Base-by-base conservation (phyloP, 2,888 invertebrate species). In the Agonum fuliginosum region DNA sequence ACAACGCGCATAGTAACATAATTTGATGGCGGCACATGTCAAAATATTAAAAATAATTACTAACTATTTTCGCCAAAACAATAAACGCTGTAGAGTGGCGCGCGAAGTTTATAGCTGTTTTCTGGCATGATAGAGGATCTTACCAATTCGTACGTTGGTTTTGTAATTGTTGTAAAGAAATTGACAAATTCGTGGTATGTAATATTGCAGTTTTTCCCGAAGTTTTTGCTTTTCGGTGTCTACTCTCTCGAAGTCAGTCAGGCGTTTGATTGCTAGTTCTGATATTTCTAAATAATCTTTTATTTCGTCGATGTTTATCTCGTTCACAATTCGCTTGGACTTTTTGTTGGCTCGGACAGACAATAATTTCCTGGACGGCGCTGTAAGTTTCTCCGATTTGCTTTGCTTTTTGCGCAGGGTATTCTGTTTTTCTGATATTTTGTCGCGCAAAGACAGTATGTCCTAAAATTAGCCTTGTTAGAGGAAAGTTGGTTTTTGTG, bases 211-310 rank as follows among this genome's bases (percentile, higher is more conserved):
- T 67, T 48, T 67, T 8, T 75, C 67, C 0, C 34, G 30, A 4
- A 75, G 20, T 75, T 75, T 75, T 75, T 67, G 48, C 48, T 67
- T 67, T 12, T 75, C 75, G 3, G 24, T 46, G 19, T 75, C 75
- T 24, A 67, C 67, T 67, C 75, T 67, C 30, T 67, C 75, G 27
- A 67, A 75, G 46, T 75, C 75, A 67, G 30, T 67, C 19, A 75
- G 46, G 14, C 75, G 75, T 75, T 75, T 75, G 34, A 75, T 67
- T 17, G 75, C 67, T 27, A 75, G 8, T 46, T 75, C 75, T 19
- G 75, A 37, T 67, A 75, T 75, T 67, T 75, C 67, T 75, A 75
- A 51, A 67, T 75, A 75, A 34, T 67, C 67, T 67, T 75, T 75
- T 19, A 75, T 67, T 67, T 75, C 75, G 51, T 75, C 75, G 5